phyloP scores from a whole-genome alignment of 2,797 vertebrate genomes.

The Gymnoscopelus braueri region DNA sequence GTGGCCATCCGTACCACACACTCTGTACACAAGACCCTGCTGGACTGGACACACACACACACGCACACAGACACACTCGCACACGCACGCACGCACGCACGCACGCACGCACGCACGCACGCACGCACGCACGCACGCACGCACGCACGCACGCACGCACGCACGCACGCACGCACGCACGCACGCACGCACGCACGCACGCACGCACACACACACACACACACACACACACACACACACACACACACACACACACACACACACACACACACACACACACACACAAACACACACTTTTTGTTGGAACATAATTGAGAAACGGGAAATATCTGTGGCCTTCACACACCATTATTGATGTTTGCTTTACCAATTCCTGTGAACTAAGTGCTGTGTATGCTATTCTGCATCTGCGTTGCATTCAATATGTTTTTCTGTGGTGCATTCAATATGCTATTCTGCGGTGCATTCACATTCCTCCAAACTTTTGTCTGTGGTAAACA shows the following conservation, averaged over 20 bases:
- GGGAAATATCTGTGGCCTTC: slow-evolving; percentile 18
- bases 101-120: slow-evolving; percentile 16
- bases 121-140: background rate
- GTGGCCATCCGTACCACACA: slow-evolving; percentile 85
- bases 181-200: slow-evolving; percentile 10
- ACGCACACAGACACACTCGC: slow-evolving; percentile 4
- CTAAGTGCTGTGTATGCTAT: no score
- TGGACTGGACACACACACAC: slow-evolving; percentile 81
- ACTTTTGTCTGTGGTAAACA: no score
- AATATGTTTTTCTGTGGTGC: background rate
- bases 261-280: background rate
- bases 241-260: slow-evolving; percentile 16
- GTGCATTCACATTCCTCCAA: background rate
- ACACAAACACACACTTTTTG: background rate
- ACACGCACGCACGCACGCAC: slow-evolving; percentile 14
- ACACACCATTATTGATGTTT: background rate
- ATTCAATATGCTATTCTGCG: background rate
- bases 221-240: slow-evolving; percentile 9
- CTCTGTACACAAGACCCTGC: slow-evolving; percentile 85
- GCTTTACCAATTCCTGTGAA: no score
- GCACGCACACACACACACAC: slow-evolving; percentile 14
- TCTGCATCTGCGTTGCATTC: no score
- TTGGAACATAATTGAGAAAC: background rate
- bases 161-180: slow-evolving; percentile 18
- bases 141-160: slow-evolving; percentile 11